Evolutionary conservation across 1,140 invertebrate genomes (phyloP).

Genomic region (Cecropterus lyciades): DNA sequence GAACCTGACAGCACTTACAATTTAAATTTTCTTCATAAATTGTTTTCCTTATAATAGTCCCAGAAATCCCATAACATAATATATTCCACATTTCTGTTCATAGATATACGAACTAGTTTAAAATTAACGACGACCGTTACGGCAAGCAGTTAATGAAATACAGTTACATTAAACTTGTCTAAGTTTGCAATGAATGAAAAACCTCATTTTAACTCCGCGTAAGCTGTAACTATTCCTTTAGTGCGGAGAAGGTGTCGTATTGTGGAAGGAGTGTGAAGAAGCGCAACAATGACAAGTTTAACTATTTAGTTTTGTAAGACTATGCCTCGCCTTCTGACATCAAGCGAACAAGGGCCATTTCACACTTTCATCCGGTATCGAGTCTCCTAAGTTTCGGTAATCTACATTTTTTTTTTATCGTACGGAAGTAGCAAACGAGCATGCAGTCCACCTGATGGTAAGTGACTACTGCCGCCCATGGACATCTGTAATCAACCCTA

Average conservation of each 20-base stretch:
- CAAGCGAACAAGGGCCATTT: neutral
- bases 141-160: neutral
- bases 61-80: no score
- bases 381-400: no score
- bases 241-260: constrained; percentile 6
- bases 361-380: neutral
- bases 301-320: neutral
- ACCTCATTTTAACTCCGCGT: constrained; percentile 6
- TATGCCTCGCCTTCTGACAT: neutral
- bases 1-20: no score
- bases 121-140: neutral
- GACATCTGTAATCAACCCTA: no score
- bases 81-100: no score
- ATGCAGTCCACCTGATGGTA: no score
- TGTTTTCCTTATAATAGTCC: no score
- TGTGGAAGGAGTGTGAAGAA: constrained; percentile 6
- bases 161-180: constrained; percentile 4
- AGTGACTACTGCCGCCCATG: no score
- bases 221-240: constrained; percentile 7
- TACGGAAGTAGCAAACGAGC: no score
- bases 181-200: constrained; percentile 17
- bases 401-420: no score
- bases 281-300: constrained; percentile 6
- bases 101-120: no score
- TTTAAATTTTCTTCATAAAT: no score